Evolutionary conservation across 2,888 invertebrate genomes (phyloP).

Genomic region (Brachyptera putata): DNA sequence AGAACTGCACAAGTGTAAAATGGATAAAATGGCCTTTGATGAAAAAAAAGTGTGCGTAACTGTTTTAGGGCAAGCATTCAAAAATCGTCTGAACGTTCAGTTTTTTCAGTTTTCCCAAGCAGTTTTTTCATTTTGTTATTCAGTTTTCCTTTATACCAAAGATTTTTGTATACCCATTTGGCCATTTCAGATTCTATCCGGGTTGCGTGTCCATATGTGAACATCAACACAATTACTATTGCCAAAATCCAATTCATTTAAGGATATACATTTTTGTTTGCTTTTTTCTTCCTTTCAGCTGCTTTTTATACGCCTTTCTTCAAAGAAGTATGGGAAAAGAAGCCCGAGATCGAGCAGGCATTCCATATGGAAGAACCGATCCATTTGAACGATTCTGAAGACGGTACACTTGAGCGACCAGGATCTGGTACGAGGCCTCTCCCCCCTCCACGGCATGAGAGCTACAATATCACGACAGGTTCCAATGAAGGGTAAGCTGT

Average conservation of each 20-base stretch:
- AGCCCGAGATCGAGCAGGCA: constrained; percentile 90
- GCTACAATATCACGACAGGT: constrained; percentile 62
- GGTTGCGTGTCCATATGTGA: no score
- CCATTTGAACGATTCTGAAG: constrained; percentile 59
- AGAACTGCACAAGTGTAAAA: no score
- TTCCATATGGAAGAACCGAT: constrained; percentile 78
- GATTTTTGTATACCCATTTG: no score
- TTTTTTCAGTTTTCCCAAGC: no score
- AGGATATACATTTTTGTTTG: constrained; percentile 5
- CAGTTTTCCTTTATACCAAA: no score
- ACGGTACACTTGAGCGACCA: constrained; percentile 64
- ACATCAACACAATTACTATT: no score
- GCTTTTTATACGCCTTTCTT: constrained; percentile 94
- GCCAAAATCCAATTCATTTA: neutral
- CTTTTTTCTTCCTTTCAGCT: constrained; percentile 53
- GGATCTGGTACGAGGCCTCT: constrained; percentile 49
- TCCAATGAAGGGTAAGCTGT: constrained; percentile 38
- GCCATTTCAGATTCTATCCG: no score
- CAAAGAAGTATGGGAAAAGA: constrained; percentile 94
- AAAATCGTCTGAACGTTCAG: no score
- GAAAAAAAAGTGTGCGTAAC: no score
- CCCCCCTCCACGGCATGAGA: constrained; percentile 73
- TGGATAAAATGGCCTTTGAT: no score
- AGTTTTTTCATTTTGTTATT: no score
- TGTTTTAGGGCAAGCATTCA: no score